Evolutionary conservation across 2,888 invertebrate species (phyloP).

Genomic region (Yponomeuta evonymella): DNA sequence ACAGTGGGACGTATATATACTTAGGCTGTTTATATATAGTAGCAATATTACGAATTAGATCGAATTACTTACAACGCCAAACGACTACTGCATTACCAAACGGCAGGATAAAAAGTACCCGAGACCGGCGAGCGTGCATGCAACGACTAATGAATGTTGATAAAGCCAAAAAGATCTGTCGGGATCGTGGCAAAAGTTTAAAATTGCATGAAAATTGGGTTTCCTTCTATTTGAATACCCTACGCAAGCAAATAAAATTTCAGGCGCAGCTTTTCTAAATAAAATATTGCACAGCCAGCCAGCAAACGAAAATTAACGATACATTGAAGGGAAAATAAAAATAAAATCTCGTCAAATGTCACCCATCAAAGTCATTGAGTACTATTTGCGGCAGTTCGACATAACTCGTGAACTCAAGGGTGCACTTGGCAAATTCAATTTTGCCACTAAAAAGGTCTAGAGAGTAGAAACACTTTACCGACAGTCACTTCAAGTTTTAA

Average conservation of each 20-base stretch:
- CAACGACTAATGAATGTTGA: too few relatives aligned
- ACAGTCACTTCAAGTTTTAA: conserved; percentile 4
- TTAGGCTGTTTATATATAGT: too few relatives aligned
- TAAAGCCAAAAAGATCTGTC: too few relatives aligned
- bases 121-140: too few relatives aligned
- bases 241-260: background rate
- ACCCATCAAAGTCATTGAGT: background rate
- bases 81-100: too few relatives aligned
- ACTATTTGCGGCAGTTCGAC: background rate
- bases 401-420: background rate
- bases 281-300: background rate
- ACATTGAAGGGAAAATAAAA: background rate
- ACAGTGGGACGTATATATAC: too few relatives aligned
- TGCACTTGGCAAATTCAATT: background rate
- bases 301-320: background rate
- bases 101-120: too few relatives aligned
- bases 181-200: too few relatives aligned
- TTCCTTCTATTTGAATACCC: too few relatives aligned
- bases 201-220: too few relatives aligned
- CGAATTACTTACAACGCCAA: too few relatives aligned
- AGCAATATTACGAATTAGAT: too few relatives aligned
- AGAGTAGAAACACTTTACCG: conserved; percentile 3
- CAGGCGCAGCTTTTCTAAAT: background rate
- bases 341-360: background rate
- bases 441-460: background rate